These are phyloP conservation scores for Strix uralensis DNA, from an alignment of 2,113 vertebrate genomes.

Conservation along the genomic window DNA sequence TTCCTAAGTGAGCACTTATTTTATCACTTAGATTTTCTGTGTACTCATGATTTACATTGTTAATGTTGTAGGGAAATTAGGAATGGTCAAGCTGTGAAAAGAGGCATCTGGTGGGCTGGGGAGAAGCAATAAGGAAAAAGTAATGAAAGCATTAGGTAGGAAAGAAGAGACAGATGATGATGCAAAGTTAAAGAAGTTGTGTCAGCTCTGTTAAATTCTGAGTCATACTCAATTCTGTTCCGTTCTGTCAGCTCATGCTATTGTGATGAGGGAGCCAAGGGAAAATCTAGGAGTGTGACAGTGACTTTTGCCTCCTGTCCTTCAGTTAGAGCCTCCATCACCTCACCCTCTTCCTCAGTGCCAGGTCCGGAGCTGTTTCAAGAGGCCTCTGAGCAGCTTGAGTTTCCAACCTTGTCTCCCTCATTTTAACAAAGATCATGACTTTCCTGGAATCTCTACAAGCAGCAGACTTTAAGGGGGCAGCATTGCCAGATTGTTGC, in stretches of 20 bases:
- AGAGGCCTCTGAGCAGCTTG: not conserved
- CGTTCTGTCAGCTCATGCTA: not conserved
- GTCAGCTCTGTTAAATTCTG: not conserved
- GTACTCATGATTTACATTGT: not conserved
- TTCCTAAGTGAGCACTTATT: not conserved
- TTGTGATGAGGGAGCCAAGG: not conserved
- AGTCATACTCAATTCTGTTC: not conserved
- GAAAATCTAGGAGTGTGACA: not conserved
- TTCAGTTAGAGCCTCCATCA: not conserved
- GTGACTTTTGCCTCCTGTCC: not conserved
- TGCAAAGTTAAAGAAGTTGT: not conserved
- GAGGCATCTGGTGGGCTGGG: not conserved
- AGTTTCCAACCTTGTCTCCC: not conserved
- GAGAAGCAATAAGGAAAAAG: no score
- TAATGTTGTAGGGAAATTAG: no score
- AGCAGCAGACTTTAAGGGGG: not conserved
- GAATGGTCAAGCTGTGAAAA: not conserved
- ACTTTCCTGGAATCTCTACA: not conserved
- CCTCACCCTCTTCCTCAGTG: not conserved
- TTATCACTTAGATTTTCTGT: not conserved
- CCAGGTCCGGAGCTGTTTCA: not conserved
- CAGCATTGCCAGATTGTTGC: not conserved
- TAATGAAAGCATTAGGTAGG: not conserved
- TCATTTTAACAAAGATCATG: fast-evolving
- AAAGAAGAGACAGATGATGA: not conserved